Conservation (phyloP, 2,888 invertebrate genomes). For the Drosophila demipolita region DNA sequence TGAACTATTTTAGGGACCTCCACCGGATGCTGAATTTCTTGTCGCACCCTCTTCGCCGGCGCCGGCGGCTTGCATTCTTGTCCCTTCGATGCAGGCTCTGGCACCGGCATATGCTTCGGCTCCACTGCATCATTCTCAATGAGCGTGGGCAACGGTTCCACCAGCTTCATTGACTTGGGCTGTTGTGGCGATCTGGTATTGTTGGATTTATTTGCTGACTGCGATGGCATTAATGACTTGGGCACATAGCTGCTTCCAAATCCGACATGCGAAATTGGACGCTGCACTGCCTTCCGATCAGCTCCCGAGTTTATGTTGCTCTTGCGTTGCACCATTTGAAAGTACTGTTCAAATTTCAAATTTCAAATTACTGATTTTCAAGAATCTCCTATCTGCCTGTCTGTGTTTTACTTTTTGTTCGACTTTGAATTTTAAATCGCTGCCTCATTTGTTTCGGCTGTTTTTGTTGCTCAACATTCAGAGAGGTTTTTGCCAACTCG, state of each 20-base stretch:
- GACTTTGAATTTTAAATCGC: conserved; percentile 36
- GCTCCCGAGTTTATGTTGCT: neutral
- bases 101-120: neutral
- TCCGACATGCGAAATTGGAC: conserved; percentile 4
- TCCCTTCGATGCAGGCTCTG: conserved; percentile 5
- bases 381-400: neutral
- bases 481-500: neutral
- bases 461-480: conserved; percentile 1
- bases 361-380: neutral
- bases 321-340: neutral
- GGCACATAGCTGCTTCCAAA: conserved; percentile 27
- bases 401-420: conserved; percentile 3
- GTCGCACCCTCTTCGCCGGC: no score
- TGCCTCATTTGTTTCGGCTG: conserved; percentile 18
- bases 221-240: neutral
- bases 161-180: conserved; percentile 14
- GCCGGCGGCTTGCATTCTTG: conserved; percentile 16
- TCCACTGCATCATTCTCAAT: conserved; percentile 40
- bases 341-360: neutral
- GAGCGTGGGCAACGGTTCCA: conserved; percentile 54
- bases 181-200: neutral
- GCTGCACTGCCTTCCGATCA: neutral
- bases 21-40: no score
- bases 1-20: no score
- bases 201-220: neutral